Conservation (phyloP, 2,113 vertebrate genomes). For the Tonatia bakeri region DNA sequence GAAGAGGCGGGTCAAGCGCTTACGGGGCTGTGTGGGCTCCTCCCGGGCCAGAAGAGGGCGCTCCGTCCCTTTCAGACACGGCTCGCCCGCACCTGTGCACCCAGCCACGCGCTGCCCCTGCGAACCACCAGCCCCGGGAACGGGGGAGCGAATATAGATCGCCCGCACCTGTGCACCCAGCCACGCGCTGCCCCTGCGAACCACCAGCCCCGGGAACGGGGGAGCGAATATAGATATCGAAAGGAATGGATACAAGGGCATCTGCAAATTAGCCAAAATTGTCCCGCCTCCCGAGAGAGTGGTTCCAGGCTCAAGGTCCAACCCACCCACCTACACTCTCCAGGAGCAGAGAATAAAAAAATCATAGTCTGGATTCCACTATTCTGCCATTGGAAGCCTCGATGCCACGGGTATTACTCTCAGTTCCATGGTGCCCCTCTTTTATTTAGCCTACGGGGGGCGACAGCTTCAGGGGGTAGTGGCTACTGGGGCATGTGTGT, state of each 20-base stretch:
- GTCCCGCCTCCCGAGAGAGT: background rate
- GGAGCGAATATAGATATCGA: background rate
- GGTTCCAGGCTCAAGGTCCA: background rate
- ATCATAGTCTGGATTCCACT: background rate
- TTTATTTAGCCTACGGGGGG: background rate
- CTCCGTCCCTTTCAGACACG: background rate
- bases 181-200: background rate
- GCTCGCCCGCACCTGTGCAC: background rate
- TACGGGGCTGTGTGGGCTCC: background rate
- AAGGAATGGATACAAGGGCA: background rate
- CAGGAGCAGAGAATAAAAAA: background rate
- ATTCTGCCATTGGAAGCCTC: background rate
- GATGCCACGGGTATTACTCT: background rate
- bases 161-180: background rate
- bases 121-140: background rate
- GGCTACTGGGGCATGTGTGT: no score
- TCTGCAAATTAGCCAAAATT: background rate
- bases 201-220: background rate
- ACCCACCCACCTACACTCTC: background rate
- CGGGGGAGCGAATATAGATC: background rate
- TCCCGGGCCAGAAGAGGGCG: slow-evolving; percentile 57
- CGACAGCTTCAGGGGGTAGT: background rate
- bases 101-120: background rate
- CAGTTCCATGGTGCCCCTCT: accelerated
- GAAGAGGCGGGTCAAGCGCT: background rate